Percentiles rank a stretch among this genome's conserved stretches.
phyloP scores from a whole-genome alignment of 1,140 invertebrate species.

The Reticulitermes speratus region DNA sequence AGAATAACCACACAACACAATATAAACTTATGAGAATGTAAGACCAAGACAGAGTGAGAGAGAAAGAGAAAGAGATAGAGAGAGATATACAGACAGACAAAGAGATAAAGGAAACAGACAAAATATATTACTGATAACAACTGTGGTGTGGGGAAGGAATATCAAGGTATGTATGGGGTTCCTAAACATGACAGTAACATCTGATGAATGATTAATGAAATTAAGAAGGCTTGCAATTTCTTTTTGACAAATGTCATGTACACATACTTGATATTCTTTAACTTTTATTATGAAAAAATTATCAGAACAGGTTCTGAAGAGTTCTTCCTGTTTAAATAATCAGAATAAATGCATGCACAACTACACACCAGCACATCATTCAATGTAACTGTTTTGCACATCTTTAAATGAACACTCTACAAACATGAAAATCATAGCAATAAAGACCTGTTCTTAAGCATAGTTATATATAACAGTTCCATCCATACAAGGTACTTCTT shows the following conservation, averaged over 20 bases:
- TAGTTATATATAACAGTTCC: background rate
- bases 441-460: slow-evolving; percentile 12
- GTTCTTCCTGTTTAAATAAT: slow-evolving; percentile 7
- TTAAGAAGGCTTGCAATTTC: background rate
- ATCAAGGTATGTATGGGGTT: background rate
- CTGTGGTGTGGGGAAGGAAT: background rate
- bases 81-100: background rate
- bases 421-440: slow-evolving; percentile 16
- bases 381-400: background rate
- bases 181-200: background rate
- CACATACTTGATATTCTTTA: background rate
- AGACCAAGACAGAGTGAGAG: slow-evolving; percentile 1
- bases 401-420: background rate
- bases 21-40: background rate
- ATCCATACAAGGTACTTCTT: slow-evolving; percentile 10
- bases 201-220: background rate
- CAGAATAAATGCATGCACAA: slow-evolving; percentile 4
- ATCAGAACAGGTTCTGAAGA: slow-evolving; percentile 4
- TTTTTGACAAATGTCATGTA: slow-evolving; percentile 2
- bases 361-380: background rate
- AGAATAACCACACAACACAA: background rate
- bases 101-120: background rate
- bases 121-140: background rate
- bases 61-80: background rate
- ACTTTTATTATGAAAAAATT: slow-evolving; percentile 20